Evolutionary conservation across 2,888 invertebrate genomes (phyloP), one percentile per base, ranked within the genome.

Genomic region (Drepana falcataria): DNA sequence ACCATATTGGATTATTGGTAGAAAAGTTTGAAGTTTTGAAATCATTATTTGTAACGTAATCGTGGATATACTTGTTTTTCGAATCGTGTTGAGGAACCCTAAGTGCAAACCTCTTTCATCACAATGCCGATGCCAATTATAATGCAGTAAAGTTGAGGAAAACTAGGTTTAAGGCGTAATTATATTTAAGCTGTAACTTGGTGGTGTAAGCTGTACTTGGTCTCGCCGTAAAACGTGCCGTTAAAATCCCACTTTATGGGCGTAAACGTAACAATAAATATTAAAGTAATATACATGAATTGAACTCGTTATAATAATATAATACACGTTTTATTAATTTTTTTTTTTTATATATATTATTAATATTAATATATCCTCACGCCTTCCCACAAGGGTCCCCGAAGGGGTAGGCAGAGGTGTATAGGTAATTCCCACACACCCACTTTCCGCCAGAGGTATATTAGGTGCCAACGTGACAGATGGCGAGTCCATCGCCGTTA

Each of bases 241-340:
- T 66, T 65, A 64, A 66, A 21, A 21, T 60, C 61, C 55, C 55
- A 59, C 54, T 71, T 74, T 73, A 76, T 68, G 68, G 62, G 68
- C 75, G 73, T 71, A 69, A 73, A 75, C 77, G 73, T 73, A 68
- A 72, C 68, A 68, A 71, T 71, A 74, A 71, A 73, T 64, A 66
- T 66, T 65, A 60, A 61, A 60, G 64, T 66, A 73, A 79, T 81
- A 80, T 69, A 68, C 76, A 75, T 77, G 73, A 64, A 76, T 75
- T 73, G 71, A 66, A 66, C 60, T 61, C 54, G 64, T 63, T 66
- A 70, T 75, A 72, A 77, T 66, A 68, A 73, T 71, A 64, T 66
- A 59, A 67, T 66, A 68, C 69, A 69, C 63, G 58, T 60, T 66
- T 68, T 61, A 65, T 65, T 67, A 66, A 68, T n/a, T n/a, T n/a